phyloP scores from a whole-genome alignment of 2,797 vertebrate genomes.

The Syndactyla subalaris region DNA sequence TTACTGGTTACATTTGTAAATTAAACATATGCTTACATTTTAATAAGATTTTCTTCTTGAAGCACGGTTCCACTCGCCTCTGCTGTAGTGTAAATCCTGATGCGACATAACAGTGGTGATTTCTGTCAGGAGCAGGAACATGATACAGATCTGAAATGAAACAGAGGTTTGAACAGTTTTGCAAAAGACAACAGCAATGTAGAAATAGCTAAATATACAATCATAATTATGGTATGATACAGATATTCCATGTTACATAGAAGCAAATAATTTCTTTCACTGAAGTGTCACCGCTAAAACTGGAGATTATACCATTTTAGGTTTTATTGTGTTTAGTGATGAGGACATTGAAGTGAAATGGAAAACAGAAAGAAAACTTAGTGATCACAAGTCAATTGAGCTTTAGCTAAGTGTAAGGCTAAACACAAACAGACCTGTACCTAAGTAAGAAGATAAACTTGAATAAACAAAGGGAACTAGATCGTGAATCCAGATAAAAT shows the following conservation, averaged over 20 bases:
- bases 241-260: neutral
- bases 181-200: neutral
- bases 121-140: neutral
- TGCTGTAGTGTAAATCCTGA: neutral
- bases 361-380: neutral
- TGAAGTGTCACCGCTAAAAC: neutral
- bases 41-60: neutral
- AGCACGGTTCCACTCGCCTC: neutral
- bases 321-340: neutral
- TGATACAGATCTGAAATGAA: neutral
- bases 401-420: neutral
- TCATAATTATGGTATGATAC: neutral
- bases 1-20: neutral
- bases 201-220: neutral
- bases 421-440: neutral
- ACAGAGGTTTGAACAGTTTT: neutral
- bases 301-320: neutral
- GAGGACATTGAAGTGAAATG: neutral
- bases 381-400: neutral
- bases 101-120: neutral
- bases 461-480: neutral
- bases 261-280: neutral
- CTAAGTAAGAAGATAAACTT: neutral
- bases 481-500: neutral
- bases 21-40: neutral